Percentiles rank a stretch among this genome's conserved stretches.
These are phyloP conservation scores for Heteromormyrus szaboi DNA, from an alignment of 2,797 vertebrate genomes.

Conservation along the genomic window DNA sequence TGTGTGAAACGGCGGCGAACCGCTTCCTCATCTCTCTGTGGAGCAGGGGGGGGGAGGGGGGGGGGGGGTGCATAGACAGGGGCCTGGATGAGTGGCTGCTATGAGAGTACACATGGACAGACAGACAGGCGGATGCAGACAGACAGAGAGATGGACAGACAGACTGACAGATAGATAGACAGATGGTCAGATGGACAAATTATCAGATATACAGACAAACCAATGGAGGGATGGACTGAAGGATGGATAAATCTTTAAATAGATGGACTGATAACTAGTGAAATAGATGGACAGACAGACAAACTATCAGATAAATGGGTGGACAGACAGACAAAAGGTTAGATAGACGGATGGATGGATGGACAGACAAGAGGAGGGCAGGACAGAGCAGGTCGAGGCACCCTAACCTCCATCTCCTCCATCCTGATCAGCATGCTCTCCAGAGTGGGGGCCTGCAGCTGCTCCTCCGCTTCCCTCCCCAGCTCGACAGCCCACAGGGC, in stretches of 20 bases:
- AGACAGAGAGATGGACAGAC: neutral
- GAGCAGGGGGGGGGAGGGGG: neutral
- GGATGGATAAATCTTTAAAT: neutral
- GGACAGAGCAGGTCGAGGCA: neutral
- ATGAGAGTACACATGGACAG: conserved; percentile 25
- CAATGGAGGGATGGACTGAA: neutral
- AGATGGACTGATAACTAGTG: neutral
- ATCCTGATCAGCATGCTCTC: conserved; percentile 85
- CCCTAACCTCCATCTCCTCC: conserved; percentile 91
- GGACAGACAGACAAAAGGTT: neutral
- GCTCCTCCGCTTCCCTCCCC: conserved; percentile 39
- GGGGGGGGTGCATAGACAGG: neutral
- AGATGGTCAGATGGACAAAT: neutral
- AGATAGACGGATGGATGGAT: neutral
- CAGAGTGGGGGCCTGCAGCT: conserved; percentile 55
- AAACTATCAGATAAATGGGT: neutral
- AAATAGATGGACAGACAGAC: neutral
- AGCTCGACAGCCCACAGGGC: conserved; percentile 46
- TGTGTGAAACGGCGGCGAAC: conserved; percentile 75
- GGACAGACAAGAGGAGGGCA: neutral
- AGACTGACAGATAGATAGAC: neutral
- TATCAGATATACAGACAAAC: neutral
- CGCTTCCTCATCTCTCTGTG: conserved; percentile 76
- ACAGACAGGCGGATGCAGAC: neutral
- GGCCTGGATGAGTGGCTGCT: neutral